Base-by-base conservation (phyloP, 2,113 vertebrate species). In the Gyps fulvus region DNA sequence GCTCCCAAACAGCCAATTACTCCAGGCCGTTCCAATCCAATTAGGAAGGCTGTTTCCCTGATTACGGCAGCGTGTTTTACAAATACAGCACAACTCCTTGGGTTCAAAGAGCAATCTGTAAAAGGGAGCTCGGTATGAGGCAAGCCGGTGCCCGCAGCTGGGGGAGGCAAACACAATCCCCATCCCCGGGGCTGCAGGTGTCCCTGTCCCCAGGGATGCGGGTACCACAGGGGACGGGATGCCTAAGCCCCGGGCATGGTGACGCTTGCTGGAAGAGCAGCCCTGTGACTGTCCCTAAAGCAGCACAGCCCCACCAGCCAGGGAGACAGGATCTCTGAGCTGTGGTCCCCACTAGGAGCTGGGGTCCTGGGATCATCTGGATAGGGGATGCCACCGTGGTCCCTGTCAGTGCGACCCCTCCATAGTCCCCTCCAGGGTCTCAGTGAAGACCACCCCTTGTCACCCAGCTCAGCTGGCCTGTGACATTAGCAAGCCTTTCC, bases 1-100 rank as follows among this genome's bases (percentile, higher is more conserved):
- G 94, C 91, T 95, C 76, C 73, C 94, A 57, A 87, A 31, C 87
- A 89, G 94, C 61, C 93, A 97, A 94, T 97, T 94, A 95, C 43
- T 13, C 47, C 43, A 0, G 73, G 89, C 94, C 3, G 6, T 36
- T 79, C 69, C 72, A 82, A 93, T 63, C 95, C 96, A 96, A 96
- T 96, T 95, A 97, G 93, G 55, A 57, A 78, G 29, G 61, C 91
- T 92, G 93, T 58, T 96, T 23, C 89, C 94, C 94, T 63, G 84
- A 87, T 72, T 71, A 87, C 21, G 2, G 81, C 19, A 7, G 21
- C 4, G 65, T 93, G 95, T 95, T 91, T 78, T 83, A 96, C 95
- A 91, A 96, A 96, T 78, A 84, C 89, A 20, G 89, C 96, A 9
- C 83, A 25, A n/a, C 84, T 61, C 77, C 87, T 27, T 6, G 62